Evolutionary conservation across 2,888 invertebrate genomes (phyloP).

Genomic region (Rugalucina vietnamica): DNA sequence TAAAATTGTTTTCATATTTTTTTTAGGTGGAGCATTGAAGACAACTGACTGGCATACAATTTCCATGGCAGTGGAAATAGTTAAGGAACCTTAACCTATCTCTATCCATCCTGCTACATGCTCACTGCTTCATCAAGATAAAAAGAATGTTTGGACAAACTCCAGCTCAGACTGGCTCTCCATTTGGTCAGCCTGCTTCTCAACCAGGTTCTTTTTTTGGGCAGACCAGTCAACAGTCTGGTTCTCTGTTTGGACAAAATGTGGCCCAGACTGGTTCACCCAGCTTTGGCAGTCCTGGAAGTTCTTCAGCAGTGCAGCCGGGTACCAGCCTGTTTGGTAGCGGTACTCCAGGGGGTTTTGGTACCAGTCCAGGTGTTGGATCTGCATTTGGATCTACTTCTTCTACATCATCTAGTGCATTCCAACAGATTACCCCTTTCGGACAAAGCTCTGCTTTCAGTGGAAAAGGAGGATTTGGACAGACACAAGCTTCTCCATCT

Average conservation of each 20-base stretch:
- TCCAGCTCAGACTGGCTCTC: neutral
- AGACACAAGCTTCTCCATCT: neutral
- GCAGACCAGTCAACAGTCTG: neutral
- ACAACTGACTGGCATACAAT: too few relatives aligned
- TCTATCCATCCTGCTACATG: too few relatives aligned
- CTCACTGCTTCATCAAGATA: too few relatives aligned
- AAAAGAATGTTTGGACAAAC: conserved; percentile 8
- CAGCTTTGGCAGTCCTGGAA: neutral
- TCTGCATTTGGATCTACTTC: too few relatives aligned
- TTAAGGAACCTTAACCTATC: too few relatives aligned
- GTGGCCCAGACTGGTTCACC: conserved; percentile 1
- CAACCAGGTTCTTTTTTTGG: neutral
- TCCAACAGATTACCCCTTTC: neutral
- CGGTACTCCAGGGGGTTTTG: conserved; percentile 5
- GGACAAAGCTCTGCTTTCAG: neutral
- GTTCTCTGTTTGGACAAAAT: conserved; percentile 37
- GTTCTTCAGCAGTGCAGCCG: neutral
- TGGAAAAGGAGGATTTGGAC: conserved; percentile 8
- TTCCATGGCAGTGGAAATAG: too few relatives aligned
- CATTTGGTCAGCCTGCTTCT: conserved; percentile 5
- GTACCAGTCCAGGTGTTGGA: conserved; percentile 2
- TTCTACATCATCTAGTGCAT: neutral
- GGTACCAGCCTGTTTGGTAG: neutral
- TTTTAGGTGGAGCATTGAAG: too few relatives aligned
- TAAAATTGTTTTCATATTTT: too few relatives aligned